Base-by-base conservation (phyloP, 2,113 vertebrate genomes). In the Phalacrocorax carbo region DNA sequence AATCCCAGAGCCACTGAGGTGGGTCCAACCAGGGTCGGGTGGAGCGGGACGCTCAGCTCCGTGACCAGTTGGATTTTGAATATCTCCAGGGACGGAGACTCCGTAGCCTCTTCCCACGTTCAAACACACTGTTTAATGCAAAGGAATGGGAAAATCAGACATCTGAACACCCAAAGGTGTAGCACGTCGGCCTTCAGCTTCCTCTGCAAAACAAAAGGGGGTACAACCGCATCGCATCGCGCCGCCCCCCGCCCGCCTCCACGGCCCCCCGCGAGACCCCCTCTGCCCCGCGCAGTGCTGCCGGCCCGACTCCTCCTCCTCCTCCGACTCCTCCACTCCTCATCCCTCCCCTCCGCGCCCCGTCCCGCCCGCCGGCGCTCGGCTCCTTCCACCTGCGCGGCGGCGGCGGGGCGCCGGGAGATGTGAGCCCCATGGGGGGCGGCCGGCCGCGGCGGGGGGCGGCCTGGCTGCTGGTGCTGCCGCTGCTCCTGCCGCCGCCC, bases 11-110 rank as follows among this genome's bases (percentile, higher is more conserved):
- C 2, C 1, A 2, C 69, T n/a, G 77, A 78, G 46, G 34, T 38
- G 42, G 40, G 34, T 38, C 42, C 68, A 40, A 1, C 26, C 5
- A 11, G 13, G 13, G 5, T 7, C 36, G 13, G 68, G 23, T 14
- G 46, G 15, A 76, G n/a, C 19, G 23, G 22, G 29, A 26, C 14
- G 22, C 29, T 66, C 42, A 49, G 21, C 17, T 70, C 29, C 1
- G 0, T 6, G 9, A 42, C 20, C 55, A 4, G 21, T 2, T 5
- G 9, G 27, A 22, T 38, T 71, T 55, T 18, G 9, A 69, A 2
- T 11, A 19, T 18, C 55, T 73, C 15, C 34, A 52, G 13, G 29
- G 54, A 44, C 5, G 23, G 11, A 42, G 27, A 23, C 26, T 34
- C 65, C 61, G 25, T 4, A 51, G 26, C 27, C 4, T 49, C 57